These are phyloP conservation scores for Cotesia glomerata DNA, from an alignment of 1,140 invertebrate genomes.

Conservation along the genomic window DNA sequence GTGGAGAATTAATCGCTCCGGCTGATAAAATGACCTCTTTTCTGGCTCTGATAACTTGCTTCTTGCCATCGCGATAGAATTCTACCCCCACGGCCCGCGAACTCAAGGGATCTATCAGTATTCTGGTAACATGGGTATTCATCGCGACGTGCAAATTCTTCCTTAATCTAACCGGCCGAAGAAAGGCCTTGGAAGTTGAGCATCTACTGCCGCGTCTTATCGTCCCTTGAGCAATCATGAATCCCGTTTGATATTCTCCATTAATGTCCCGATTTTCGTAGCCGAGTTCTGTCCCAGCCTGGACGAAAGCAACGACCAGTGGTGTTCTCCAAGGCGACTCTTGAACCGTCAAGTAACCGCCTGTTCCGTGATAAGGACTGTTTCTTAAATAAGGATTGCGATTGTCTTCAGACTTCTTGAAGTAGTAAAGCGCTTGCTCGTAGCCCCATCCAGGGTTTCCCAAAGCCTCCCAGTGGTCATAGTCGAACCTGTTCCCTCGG, in stretches of 20 bases:
- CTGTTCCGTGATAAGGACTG: conserved; percentile 75
- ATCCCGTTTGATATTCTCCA: conserved; percentile 81
- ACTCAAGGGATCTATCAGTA: conserved; percentile 75
- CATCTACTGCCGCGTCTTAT: conserved; percentile 85
- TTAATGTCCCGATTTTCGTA: conserved; percentile 89
- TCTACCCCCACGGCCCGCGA: conserved; percentile 79
- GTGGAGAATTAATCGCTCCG: conserved; percentile 80
- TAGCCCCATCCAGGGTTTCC: conserved; percentile 92
- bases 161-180: conserved; percentile 77
- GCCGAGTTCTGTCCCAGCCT: conserved; percentile 85
- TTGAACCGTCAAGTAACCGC: conserved; percentile 82
- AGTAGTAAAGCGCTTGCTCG: conserved; percentile 85
- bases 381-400: conserved; percentile 78
- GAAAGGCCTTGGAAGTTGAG: conserved; percentile 88
- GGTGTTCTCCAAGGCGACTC: conserved; percentile 85
- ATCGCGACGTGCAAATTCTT: conserved; percentile 81
- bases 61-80: conserved; percentile 73
- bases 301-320: conserved; percentile 79
- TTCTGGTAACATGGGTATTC: conserved; percentile 76
- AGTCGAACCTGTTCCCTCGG: conserved; percentile 82
- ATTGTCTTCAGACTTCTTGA: conserved; percentile 89
- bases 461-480: conserved; percentile 86
- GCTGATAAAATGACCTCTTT: conserved; percentile 83
- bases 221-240: conserved; percentile 90
- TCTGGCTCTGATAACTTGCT: conserved; percentile 70